Percentiles rank a stretch among this genome's conserved stretches.
phyloP scores from a whole-genome alignment of 2,888 invertebrate genomes.

The Rosalia funebris region DNA sequence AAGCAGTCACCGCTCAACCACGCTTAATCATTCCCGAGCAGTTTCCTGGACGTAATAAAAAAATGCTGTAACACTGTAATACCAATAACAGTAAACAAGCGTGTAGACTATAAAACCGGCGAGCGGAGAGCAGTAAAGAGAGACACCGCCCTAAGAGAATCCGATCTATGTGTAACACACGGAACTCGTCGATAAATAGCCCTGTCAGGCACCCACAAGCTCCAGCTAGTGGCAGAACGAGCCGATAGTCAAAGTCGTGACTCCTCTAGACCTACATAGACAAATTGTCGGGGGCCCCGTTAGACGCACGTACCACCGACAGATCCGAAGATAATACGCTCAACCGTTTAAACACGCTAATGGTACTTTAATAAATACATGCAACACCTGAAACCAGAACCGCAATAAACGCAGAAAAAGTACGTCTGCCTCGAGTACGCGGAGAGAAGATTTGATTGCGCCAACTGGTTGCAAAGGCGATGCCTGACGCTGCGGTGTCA shows the following conservation, averaged over 20 bases:
- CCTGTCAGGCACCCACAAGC: slow-evolving; percentile 60
- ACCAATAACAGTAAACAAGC: slow-evolving; percentile 39
- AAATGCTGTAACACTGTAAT: slow-evolving; percentile 16
- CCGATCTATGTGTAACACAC: slow-evolving; percentile 52
- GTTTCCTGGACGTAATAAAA: slow-evolving; percentile 2
- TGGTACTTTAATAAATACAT: slow-evolving; percentile 40
- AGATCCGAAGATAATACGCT: slow-evolving; percentile 54
- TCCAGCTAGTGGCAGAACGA: slow-evolving; percentile 47
- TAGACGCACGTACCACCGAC: slow-evolving; percentile 53
- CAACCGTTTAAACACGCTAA: slow-evolving; percentile 48
- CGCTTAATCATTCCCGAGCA: background rate
- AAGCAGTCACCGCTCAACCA: background rate
- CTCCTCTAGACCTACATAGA: slow-evolving; percentile 57
- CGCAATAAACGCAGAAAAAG: slow-evolving; percentile 9
- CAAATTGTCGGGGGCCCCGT: slow-evolving; percentile 55
- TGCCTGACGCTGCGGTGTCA: slow-evolving; percentile 10
- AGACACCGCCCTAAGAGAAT: slow-evolving; percentile 39
- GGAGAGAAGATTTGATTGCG: slow-evolving; percentile 7
- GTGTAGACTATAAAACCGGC: slow-evolving; percentile 34
- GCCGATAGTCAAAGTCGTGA: slow-evolving; percentile 49
- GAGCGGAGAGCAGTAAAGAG: slow-evolving; percentile 31
- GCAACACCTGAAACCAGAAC: slow-evolving; percentile 33
- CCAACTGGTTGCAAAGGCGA: slow-evolving; percentile 4
- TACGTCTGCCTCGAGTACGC: background rate
- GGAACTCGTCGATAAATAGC: slow-evolving; percentile 59